Base-by-base conservation (phyloP, 2,888 invertebrate species). In the Lysandra coridon region DNA sequence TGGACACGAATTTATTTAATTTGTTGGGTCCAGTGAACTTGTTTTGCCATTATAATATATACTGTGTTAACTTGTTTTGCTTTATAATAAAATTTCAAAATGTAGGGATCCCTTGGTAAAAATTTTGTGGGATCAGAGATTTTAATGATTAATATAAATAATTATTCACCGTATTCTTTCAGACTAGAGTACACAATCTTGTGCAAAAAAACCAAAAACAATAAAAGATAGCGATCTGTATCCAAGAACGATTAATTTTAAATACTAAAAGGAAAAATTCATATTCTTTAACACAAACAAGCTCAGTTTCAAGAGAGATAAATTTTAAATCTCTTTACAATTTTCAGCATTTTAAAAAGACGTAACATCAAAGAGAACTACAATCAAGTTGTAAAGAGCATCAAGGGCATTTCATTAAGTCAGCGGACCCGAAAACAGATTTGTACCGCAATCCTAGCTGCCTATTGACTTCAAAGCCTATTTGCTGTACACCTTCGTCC, bases 351-450 rank as follows among this genome's bases (percentile, higher is more conserved):
- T 69, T 33, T 49, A 33, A n/a, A 49, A 78, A 78, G 12, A 30
- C 30, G 30, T 69, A 30, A 76, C 64, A 69, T 78, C 64, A 78
- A 78, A 69, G 49, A 23, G 10, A 69, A 79, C 80, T 76, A 78
- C 62, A 78, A 78, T 74, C 76, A 78, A 78, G 78, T 78, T 79
- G 79, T 78, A 80, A 69, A 79, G 76, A 79, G 81, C 80, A 83
- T 83, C 82, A 83, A 84, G 83, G 82, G 40, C 64, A 73, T 88
- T 88, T 88, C 85, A 88, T 89, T 87, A 89, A 88, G 85, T 86
- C 86, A 87, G 85, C 85, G 84, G 84, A 87, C 84, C 87, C 84
- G 84, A 86, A 87, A 88, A 87, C 83, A 85, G 84, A 87, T 89
- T 85, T 85, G 83, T 82, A 83, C 85, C 87, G 85, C 86, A 86